These are phyloP conservation scores for Stichopus chloronotus DNA, from an alignment of 35 echinoderm and acorn worm genomes.

Conservation along the genomic window DNA sequence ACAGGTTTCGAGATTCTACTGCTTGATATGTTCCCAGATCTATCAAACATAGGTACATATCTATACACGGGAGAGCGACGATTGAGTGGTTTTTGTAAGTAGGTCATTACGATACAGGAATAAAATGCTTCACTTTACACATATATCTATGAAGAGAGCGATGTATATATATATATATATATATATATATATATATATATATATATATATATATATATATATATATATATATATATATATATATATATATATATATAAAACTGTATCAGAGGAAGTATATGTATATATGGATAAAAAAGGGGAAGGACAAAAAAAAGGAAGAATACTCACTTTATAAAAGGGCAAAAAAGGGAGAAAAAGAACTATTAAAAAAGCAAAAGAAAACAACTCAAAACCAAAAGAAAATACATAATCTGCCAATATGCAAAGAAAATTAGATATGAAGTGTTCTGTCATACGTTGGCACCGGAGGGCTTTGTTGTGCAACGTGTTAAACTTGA, in stretches of 20 bases:
- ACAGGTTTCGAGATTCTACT: background rate
- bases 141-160: no score
- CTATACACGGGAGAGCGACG: background rate
- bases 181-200: no score
- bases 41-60: background rate
- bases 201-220: no score
- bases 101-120: constrained; percentile 24
- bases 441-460: constrained; percentile 44
- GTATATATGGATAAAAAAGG: no score
- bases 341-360: no score
- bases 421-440: constrained; percentile 28
- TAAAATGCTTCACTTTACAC: no score
- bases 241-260: no score
- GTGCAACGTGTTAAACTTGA: constrained; percentile 47
- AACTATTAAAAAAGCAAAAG: background rate
- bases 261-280: no score
- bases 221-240: no score
- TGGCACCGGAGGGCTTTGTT: constrained; percentile 25
- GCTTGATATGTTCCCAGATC: background rate
- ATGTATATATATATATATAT: no score
- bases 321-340: no score
- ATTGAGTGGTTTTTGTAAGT: constrained; percentile 11
- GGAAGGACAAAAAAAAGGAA: no score
- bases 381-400: background rate
- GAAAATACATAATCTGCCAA: constrained; percentile 15